A percentile compares a stretch with the other conserved stretches of the same genome.
Conservation (phyloP, 2,113 vertebrate genomes). For the Fulica atra region DNA sequence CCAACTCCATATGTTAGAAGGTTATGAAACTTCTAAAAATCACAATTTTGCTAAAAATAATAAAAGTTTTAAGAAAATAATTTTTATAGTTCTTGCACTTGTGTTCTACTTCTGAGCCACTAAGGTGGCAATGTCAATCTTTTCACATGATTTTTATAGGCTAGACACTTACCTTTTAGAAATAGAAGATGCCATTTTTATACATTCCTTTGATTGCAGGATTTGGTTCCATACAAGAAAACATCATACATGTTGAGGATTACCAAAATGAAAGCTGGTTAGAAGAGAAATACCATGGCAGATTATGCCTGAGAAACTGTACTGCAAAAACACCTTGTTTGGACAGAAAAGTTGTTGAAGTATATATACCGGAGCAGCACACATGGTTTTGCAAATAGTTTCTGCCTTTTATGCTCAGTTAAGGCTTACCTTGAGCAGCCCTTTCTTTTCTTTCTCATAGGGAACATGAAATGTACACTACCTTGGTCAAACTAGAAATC, state of each 20-base stretch:
- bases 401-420: not conserved
- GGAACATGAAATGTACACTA: not conserved
- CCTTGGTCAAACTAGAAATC: not conserved
- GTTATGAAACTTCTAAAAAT: not conserved
- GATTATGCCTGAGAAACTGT: not conserved
- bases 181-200: not conserved
- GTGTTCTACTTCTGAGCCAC: not conserved
- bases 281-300: not conserved
- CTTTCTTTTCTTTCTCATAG: not conserved
- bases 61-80: not conserved
- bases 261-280: not conserved
- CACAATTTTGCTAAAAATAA: not conserved
- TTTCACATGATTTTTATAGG: not conserved
- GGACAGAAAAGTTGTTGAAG: not conserved
- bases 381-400: not conserved
- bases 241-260: not conserved
- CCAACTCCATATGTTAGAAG: not conserved
- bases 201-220: not conserved
- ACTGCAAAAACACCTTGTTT: not conserved
- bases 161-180: not conserved
- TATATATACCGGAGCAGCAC: not conserved
- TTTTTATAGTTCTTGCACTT: not conserved
- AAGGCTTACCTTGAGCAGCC: not conserved
- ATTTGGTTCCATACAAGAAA: not conserved
- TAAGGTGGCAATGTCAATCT: not conserved